Base-by-base conservation (phyloP, 1,140 invertebrate genomes). In the Bilobella aurantiaca region DNA sequence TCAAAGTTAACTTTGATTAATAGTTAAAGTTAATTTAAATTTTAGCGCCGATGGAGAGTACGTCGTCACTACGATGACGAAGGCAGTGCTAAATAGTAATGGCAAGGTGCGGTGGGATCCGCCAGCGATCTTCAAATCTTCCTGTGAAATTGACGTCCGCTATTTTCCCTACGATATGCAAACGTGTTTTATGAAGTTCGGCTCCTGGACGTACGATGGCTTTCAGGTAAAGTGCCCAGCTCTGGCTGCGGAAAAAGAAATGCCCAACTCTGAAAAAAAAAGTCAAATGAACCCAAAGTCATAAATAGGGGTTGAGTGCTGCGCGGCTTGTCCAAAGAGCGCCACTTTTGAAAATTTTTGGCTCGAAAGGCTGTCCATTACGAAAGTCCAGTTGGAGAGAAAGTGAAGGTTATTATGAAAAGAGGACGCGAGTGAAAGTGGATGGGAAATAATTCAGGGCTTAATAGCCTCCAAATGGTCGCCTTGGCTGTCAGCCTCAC, bases 91-190 rank as follows among this genome's bases (percentile, higher is more conserved):
- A 0, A 86, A 91, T 74, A 84, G 89, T 77, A 88, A 87, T 0
- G 96, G 96, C 18, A 90, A 87, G 77, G 90, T 94, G 0, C 78
- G 89, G 0, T 94, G 90, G 90, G 91, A 87, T n/a, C 90, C 90
- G 27, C 89, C 89, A 16, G 96, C 96, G 3, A 98, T 99, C 75
- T 98, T 97, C 77, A 98, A 98, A 78, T 96, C 93, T 16, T 97
- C 93, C 1, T 99, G 96, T 75, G 91, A 96, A 79, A 94, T 96
- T 64, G 93, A 97, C 76, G 93, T 98, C 0, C 83, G 89, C 56
- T 93, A 95, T 77, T 98, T 98, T 79, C 94, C 94, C 0, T 98
- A 96, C 76, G 95, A 97, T 80, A 89, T 96, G 74, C 96, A 98
- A 77, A 91, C 89, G 0, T 96, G 92, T 78, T 91, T 93, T 77